These are phyloP conservation scores for Sebastes dallii DNA, from an alignment of 2,797 vertebrate species.

Conservation along the genomic window DNA sequence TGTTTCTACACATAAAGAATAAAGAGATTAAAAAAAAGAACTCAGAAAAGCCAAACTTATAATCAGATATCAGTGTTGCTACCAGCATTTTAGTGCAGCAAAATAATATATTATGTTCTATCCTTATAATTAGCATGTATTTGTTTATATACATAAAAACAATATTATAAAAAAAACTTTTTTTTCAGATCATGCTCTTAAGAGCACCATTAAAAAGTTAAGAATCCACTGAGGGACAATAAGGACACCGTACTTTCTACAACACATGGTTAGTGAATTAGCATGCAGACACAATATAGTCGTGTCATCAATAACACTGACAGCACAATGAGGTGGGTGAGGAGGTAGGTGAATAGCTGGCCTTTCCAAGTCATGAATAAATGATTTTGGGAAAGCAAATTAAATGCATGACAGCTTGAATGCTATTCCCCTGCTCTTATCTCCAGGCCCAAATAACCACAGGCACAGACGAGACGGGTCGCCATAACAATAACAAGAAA, in stretches of 20 bases:
- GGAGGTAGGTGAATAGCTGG: conserved; percentile 41
- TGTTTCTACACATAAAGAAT: not conserved
- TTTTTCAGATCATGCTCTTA: not conserved
- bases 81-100: not conserved
- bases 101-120: not conserved
- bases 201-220: not conserved
- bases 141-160: not conserved
- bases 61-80: not conserved
- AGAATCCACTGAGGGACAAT: conserved; percentile 23
- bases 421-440: conserved; percentile 30
- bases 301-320: conserved; percentile 64
- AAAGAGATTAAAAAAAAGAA: too few species aligned
- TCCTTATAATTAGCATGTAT: not conserved
- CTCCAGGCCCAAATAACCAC: conserved; percentile 30
- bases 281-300: conserved; percentile 48
- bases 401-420: conserved; percentile 39
- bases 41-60: not conserved
- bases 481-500: conserved; percentile 67
- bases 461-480: conserved; percentile 13
- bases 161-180: not conserved
- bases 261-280: conserved; percentile 36
- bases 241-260: not conserved
- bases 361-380: conserved; percentile 59
- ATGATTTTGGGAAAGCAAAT: conserved; percentile 49
- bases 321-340: conserved; percentile 52